Base-by-base conservation (phyloP, 30 jellyfish, hydroid and myxozoan species). In the Aurelia aurita complex sp. Pacific region DNA sequence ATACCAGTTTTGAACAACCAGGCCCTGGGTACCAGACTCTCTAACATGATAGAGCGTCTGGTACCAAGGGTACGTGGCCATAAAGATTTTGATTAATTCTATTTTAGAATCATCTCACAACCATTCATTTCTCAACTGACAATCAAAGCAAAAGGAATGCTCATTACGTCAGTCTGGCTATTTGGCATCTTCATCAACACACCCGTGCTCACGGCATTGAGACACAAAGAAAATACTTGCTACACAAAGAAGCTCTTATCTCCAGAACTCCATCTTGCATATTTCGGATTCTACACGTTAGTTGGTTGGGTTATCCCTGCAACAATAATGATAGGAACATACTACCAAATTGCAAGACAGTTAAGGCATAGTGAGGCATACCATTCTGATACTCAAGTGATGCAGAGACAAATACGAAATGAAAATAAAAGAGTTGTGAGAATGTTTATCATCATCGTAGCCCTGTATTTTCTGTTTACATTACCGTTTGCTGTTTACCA, bases 221-320 rank as follows among this genome's bases (percentile, higher is more conserved):
- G 64, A 19, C 57, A 69, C 68, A 66, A 17, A 0, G 88, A 76
- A 42, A 62, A 34, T 51, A 61, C 59, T 1, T 67, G 73, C 18
- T 64, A 82, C 46, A 71, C 80, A 1, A 42, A 11, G 65, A 36
- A 4, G 10, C 5, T 76, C 3, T 82, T 62, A 84, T 15, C 72
- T 16, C 73, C 91, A 2, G 75, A 34, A 1, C 59, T n/a, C 3
- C 79, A 60, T n/a, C 61, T 82, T 15, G 85, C 73, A 18, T 55
- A 68, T 32, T 77, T 85, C 4, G 43, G 64, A 12, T 82, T 76
- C 85, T 68, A 54, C 73, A 69, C 69, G 11, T 10, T 65, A 17
- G 80, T 76, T 11, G 88, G 88, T 7, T 85, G 94, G 94, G 11
- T 76, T 38, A 42, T 85, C n/a, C 94, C 94, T 2, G 82, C 73